phyloP scores from a whole-genome alignment of 37 sponge, comb jelly and placozoan species.

The Beroe ovata region DNA sequence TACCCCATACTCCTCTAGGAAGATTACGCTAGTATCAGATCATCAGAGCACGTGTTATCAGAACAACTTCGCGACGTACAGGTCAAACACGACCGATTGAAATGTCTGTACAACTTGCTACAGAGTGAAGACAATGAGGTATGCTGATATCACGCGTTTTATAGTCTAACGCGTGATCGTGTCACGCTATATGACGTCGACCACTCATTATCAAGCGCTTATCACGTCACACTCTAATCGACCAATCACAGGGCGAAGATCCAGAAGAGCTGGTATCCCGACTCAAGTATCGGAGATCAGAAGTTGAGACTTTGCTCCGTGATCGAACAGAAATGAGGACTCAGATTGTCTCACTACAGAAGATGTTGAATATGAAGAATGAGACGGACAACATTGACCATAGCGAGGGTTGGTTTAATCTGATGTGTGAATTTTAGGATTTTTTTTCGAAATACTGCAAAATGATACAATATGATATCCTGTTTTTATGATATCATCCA shows the following conservation, averaged over 20 bases:
- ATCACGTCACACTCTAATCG: too few relatives aligned
- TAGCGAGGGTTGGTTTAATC: background rate
- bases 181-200: too few relatives aligned
- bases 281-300: conserved; percentile 29
- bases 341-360: conserved; percentile 59
- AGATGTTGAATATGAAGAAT: conserved; percentile 29
- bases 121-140: conserved; percentile 66
- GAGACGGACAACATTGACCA: background rate
- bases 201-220: too few relatives aligned
- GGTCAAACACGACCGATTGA: background rate
- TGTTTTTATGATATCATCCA: too few relatives aligned
- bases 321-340: conserved; percentile 63
- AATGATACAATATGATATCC: too few relatives aligned
- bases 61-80: conserved; percentile 5
- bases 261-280: conserved; percentile 37
- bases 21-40: conserved; percentile 25
- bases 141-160: too few relatives aligned
- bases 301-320: conserved; percentile 24
- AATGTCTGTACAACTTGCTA: conserved; percentile 28
- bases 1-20: conserved; percentile 21
- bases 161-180: too few relatives aligned
- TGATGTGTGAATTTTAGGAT: too few relatives aligned
- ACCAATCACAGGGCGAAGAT: background rate
- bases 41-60: background rate
- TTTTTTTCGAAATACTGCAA: too few relatives aligned